Evolutionary conservation across 2,113 vertebrate genomes (phyloP).

Genomic region (Mystacornis crossleyi): DNA sequence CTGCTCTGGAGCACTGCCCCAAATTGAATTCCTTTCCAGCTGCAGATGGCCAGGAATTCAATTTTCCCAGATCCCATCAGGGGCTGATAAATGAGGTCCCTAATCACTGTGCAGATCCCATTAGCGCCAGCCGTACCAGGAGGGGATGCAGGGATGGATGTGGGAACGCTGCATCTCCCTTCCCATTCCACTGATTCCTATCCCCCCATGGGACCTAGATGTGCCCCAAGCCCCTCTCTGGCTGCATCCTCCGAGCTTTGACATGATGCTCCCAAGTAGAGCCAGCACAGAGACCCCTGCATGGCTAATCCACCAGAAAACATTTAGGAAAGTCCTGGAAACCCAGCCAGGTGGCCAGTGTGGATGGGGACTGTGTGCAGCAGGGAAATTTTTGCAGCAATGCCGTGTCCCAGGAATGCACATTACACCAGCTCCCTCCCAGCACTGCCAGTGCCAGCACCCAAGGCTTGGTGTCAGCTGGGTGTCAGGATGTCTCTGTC

Average conservation of each 20-base stretch:
- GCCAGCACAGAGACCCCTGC: not conserved
- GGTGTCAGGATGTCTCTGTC: not conserved
- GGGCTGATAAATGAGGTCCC: not conserved
- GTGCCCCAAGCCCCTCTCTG: accelerated
- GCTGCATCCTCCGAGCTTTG: not conserved
- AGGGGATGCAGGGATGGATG: not conserved
- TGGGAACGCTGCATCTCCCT: not conserved
- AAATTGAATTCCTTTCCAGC: conserved; percentile 19
- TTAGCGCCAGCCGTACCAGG: not conserved
- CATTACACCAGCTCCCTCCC: not conserved
- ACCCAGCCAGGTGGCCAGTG: accelerated
- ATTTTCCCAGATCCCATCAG: conserved; percentile 41
- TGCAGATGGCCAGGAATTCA: conserved; percentile 50
- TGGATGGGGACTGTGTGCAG: not conserved
- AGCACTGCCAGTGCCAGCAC: not conserved
- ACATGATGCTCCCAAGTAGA: not conserved
- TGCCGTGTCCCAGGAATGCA: not conserved
- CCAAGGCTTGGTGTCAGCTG: not conserved
- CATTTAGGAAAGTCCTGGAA: not conserved
- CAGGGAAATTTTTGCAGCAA: not conserved
- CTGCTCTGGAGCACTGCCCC: not conserved
- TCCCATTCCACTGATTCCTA: not conserved
- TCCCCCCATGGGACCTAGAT: not conserved
- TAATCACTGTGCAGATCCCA: not conserved
- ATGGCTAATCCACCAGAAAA: not conserved